Evolutionary conservation across 2,113 vertebrate genomes (phyloP).

Genomic region (Tyrannus savana): DNA sequence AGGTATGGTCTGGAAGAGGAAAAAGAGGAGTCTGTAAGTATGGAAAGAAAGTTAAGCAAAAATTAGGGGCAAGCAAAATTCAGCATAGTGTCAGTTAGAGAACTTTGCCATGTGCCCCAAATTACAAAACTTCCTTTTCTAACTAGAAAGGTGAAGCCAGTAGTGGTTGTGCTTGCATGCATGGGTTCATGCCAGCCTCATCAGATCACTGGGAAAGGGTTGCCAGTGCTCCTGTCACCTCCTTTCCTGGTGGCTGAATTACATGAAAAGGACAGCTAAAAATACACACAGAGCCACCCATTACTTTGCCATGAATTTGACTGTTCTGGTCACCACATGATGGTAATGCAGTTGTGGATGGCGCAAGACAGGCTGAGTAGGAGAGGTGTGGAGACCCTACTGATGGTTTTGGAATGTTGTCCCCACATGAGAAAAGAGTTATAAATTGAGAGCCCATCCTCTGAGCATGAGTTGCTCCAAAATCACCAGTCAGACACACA

Average conservation of each 20-base stretch:
- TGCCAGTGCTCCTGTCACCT: neutral
- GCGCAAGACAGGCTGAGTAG: neutral
- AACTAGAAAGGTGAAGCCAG: neutral
- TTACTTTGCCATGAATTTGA: neutral
- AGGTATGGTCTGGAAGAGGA: neutral
- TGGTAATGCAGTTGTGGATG: neutral
- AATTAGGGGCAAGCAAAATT: neutral
- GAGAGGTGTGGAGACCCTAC: neutral
- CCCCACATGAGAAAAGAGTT: neutral
- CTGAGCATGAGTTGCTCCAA: neutral
- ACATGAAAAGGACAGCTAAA: neutral
- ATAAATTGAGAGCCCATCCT: neutral
- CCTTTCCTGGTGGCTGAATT: neutral
- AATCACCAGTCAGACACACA: neutral
- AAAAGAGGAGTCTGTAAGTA: neutral
- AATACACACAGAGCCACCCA: neutral
- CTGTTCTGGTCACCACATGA: neutral
- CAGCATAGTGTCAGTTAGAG: neutral
- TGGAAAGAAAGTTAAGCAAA: neutral
- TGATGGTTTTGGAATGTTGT: neutral
- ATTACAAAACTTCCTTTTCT: neutral
- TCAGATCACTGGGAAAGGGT: neutral
- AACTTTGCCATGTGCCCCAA: neutral
- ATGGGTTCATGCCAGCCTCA: neutral
- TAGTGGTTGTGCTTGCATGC: neutral